phyloP scores from a whole-genome alignment of 2,113 vertebrate species.

The Pao palembangensis region DNA sequence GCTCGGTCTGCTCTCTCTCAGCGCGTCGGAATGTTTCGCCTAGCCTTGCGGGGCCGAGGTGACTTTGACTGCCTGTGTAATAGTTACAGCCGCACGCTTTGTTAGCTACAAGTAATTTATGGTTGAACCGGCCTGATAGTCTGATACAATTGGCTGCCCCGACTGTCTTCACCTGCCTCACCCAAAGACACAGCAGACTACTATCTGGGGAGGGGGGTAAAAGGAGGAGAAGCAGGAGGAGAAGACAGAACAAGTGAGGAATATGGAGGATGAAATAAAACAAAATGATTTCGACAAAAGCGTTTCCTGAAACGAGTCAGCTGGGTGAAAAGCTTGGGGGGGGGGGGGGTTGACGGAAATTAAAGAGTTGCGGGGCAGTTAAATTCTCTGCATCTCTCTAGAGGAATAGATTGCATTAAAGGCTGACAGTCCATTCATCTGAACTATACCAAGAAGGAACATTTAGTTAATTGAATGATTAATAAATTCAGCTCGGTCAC shows the following conservation, averaged over 20 bases:
- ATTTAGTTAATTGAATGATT: slow-evolving; percentile 99
- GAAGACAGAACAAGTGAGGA: not conserved
- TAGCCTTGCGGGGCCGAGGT: slow-evolving; percentile 50
- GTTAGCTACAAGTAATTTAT: slow-evolving; percentile 74
- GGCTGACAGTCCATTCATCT: slow-evolving; percentile 98
- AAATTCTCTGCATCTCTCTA: slow-evolving; percentile 84
- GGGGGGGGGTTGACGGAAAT: slow-evolving; percentile 38
- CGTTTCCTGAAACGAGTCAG: slow-evolving; percentile 45
- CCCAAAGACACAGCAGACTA: slow-evolving; percentile 59
- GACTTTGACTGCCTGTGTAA: slow-evolving; percentile 73
- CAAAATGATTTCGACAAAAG: slow-evolving; percentile 41
- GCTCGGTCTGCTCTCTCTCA: slow-evolving; percentile 10
- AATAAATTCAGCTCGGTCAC: slow-evolving; percentile 98
- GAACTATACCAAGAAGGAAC: slow-evolving; percentile 90
- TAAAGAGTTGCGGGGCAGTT: slow-evolving; percentile 57
- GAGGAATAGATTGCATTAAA: slow-evolving; percentile 96
- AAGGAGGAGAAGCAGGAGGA: slow-evolving; percentile 19
- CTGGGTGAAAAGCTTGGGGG: slow-evolving; percentile 30
- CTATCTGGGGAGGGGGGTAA: slow-evolving; percentile 22
- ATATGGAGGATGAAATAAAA: slow-evolving; percentile 30
- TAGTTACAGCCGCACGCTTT: slow-evolving; percentile 71
- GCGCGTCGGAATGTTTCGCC: slow-evolving; percentile 30
- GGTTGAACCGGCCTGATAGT: slow-evolving; percentile 69
- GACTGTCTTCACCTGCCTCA: slow-evolving; percentile 58
- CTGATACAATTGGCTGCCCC: slow-evolving; percentile 65